Conservation (phyloP, 2,888 invertebrate genomes). For the Pteria penguin region DNA sequence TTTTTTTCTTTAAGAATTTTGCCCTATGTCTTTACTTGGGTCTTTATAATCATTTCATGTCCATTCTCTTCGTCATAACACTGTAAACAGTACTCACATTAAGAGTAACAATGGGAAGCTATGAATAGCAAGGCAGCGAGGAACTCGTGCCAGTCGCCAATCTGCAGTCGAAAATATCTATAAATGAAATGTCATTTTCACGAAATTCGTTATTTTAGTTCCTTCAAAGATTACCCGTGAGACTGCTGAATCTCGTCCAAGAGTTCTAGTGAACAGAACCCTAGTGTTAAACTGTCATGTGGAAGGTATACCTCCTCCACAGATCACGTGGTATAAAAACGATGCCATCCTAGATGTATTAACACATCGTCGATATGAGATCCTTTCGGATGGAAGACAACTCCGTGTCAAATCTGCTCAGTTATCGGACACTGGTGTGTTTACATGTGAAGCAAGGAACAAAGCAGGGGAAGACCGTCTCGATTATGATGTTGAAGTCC, state of each 20-base stretch:
- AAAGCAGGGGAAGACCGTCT: constrained; percentile 80
- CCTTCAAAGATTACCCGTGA: constrained; percentile 70
- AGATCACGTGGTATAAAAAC: constrained; percentile 75
- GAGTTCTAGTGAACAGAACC: constrained; percentile 72
- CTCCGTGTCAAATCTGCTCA: constrained; percentile 69
- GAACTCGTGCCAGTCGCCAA: too few species aligned
- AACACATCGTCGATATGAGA: constrained; percentile 61
- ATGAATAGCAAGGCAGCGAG: too few species aligned
- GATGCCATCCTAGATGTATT: constrained; percentile 63
- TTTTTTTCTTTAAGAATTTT: too few species aligned
- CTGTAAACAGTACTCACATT: too few species aligned
- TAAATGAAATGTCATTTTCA: neutral
- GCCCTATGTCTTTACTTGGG: too few species aligned
- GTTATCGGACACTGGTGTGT: constrained; percentile 72
- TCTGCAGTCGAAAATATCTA: neutral
- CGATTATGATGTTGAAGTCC: constrained; percentile 69
- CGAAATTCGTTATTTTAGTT: constrained; percentile 60
- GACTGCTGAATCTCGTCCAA: constrained; percentile 58
- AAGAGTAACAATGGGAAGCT: too few species aligned
- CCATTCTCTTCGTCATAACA: too few species aligned
- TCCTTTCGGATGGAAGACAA: constrained; percentile 70
- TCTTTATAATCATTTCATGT: too few species aligned
- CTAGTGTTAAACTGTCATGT: constrained; percentile 76
- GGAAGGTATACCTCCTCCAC: constrained; percentile 74
- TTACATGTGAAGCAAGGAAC: constrained; percentile 80